Conservation (phyloP, 2,113 vertebrate species). For the Baryphthengus martii region DNA sequence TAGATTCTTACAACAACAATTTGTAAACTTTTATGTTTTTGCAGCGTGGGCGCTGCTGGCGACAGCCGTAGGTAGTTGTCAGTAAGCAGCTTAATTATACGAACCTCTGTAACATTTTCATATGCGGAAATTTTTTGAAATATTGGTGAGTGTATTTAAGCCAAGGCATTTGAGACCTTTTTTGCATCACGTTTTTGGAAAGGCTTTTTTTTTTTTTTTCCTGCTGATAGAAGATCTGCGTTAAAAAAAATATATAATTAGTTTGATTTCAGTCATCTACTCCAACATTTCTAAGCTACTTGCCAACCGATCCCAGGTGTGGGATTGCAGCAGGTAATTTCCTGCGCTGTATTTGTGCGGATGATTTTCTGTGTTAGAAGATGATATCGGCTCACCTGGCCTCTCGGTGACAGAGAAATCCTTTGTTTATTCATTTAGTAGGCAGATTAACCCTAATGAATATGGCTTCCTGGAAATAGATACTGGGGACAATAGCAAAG, state of each 20-base stretch:
- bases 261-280: conserved; percentile 60
- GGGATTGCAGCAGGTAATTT: conserved; percentile 91
- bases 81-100: not conserved
- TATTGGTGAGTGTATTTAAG: not conserved
- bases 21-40: not conserved
- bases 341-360: conserved; percentile 79
- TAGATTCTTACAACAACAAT: not conserved
- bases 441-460: conserved; percentile 88
- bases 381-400: conserved; percentile 96
- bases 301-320: conserved; percentile 83
- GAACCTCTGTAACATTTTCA: not conserved
- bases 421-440: conserved; percentile 97
- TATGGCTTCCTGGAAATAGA: conserved; percentile 88
- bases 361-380: conserved; percentile 86
- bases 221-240: conserved; percentile 13
- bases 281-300: conserved; percentile 61
- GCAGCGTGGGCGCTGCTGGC: rapidly evolving
- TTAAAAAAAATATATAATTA: conserved; percentile 23
- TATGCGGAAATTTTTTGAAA: not conserved
- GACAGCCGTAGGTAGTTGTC: not conserved
- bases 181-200: not conserved
- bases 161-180: not conserved
- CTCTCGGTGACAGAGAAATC: conserved; percentile 85
- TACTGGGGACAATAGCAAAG: conserved; percentile 81
- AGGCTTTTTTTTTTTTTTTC: not conserved